Conservation (phyloP, 1,140 invertebrate genomes). For the Drosophila ercepeae region DNA sequence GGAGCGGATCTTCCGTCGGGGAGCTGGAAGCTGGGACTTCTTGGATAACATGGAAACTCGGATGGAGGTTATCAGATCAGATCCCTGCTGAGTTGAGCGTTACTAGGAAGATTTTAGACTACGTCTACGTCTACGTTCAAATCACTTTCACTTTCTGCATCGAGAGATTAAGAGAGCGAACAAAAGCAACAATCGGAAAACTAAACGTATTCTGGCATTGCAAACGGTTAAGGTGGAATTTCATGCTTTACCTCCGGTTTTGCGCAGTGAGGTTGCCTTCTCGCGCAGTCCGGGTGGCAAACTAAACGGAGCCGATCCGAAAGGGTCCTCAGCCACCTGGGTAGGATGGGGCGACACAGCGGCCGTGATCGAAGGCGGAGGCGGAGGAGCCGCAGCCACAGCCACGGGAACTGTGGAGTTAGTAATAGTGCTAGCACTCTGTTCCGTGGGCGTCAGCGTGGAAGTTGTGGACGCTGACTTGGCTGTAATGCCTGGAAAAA, state of each 20-base stretch:
- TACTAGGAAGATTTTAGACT: constrained; percentile 77
- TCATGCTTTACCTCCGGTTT: constrained; percentile 88
- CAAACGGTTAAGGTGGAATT: constrained; percentile 69
- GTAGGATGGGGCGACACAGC: constrained; percentile 48
- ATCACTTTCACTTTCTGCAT: constrained; percentile 78
- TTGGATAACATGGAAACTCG: constrained; percentile 8
- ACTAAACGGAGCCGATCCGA: constrained; percentile 92
- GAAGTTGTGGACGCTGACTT: constrained; percentile 81
- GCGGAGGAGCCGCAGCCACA: constrained; percentile 79
- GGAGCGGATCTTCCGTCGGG: constrained; percentile 24
- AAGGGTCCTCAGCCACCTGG: constrained; percentile 89
- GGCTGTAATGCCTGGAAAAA: constrained; percentile 69
- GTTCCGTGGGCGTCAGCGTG: constrained; percentile 79
- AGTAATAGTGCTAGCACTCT: constrained; percentile 25
- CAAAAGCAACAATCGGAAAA: constrained; percentile 81
- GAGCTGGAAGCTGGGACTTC: constrained; percentile 31
- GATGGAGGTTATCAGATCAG: constrained; percentile 29
- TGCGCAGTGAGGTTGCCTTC: constrained; percentile 85
- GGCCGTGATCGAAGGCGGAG: constrained; percentile 6
- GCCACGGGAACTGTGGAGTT: constrained; percentile 2
- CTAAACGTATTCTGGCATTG: constrained; percentile 77
- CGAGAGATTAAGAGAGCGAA: constrained; percentile 79
- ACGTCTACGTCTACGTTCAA: constrained; percentile 80
- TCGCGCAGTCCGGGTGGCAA: constrained; percentile 87
- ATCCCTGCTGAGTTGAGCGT: constrained; percentile 48